Percentiles rank a stretch among this genome's conserved stretches.
Evolutionary conservation across 1,140 invertebrate genomes (phyloP).

Genomic region (Rhagoletis pomonella): DNA sequence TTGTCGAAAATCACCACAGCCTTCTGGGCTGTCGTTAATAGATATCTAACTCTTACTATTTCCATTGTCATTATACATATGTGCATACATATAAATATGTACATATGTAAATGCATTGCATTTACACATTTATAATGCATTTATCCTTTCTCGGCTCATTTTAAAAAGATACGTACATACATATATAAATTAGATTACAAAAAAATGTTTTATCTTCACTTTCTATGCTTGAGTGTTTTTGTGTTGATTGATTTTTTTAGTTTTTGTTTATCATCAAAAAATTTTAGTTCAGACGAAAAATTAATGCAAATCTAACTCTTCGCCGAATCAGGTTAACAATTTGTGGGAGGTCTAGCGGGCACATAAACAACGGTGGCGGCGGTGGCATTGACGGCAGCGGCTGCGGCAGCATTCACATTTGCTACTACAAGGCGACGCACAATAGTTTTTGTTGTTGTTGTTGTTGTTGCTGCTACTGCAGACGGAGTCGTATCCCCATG

Average conservation of each 20-base stretch:
- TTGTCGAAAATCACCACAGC: neutral
- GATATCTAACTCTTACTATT: neutral
- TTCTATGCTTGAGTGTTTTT: neutral
- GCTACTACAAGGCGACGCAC: constrained; percentile 21
- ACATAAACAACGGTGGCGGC: constrained; percentile 45
- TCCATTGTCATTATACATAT: neutral
- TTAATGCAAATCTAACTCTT: constrained; percentile 12
- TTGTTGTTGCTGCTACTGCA: neutral
- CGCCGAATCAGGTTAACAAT: constrained; percentile 47
- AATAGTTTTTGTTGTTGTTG: constrained; percentile 32
- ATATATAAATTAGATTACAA: constrained; percentile 45
- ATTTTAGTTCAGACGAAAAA: constrained; percentile 36
- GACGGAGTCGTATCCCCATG: neutral
- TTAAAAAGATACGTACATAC: constrained; percentile 4
- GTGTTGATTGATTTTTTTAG: neutral
- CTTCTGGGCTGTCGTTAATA: neutral
- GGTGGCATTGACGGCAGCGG: constrained; percentile 10
- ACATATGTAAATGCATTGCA: constrained; percentile 25
- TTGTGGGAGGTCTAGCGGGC: constrained; percentile 41
- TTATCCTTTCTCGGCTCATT: neutral
- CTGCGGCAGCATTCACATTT: constrained; percentile 1
- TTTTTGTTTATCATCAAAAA: constrained; percentile 31
- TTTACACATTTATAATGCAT: constrained; percentile 22
- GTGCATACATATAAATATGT: neutral
- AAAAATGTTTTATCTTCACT: constrained; percentile 17